Evolutionary conservation across 2,113 vertebrate genomes (phyloP).

Genomic region (Phylloscopus whistleri): DNA sequence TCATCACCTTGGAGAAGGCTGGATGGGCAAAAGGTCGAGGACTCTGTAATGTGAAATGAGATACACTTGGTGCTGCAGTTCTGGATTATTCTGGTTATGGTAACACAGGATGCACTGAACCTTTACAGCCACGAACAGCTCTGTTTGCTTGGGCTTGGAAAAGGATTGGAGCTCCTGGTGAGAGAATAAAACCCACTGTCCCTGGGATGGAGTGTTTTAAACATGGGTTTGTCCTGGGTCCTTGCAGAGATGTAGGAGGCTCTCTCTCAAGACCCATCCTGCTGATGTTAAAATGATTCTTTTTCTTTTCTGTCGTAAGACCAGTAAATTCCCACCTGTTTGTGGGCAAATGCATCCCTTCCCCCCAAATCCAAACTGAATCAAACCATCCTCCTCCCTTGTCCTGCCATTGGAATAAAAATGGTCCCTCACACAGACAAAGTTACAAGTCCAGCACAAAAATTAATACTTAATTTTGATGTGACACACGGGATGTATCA

Average conservation of each 20-base stretch:
- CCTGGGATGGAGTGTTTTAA: background rate
- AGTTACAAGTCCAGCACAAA: background rate
- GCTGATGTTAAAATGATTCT: background rate
- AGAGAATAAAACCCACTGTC: background rate
- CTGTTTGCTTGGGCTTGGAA: background rate
- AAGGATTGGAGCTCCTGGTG: background rate
- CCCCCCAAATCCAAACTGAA: background rate
- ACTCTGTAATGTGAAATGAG: constrained; percentile 28
- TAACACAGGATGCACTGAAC: background rate
- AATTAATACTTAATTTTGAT: background rate
- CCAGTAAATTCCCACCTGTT: background rate
- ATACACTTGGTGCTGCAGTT: background rate
- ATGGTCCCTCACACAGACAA: background rate
- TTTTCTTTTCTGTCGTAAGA: background rate
- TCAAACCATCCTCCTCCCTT: background rate
- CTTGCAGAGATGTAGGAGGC: background rate
- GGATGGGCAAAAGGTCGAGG: constrained; percentile 51
- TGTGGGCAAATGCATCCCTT: background rate
- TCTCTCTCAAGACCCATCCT: background rate
- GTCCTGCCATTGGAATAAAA: background rate
- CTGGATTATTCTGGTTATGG: background rate
- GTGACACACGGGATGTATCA: accelerated
- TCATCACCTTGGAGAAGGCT: constrained; percentile 53
- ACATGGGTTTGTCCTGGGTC: background rate
- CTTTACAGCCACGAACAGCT: background rate